A percentile compares a stretch with the other conserved stretches of the same genome.
Evolutionary conservation across 2,888 invertebrate genomes (phyloP).

Genomic region (Noctua janthe): DNA sequence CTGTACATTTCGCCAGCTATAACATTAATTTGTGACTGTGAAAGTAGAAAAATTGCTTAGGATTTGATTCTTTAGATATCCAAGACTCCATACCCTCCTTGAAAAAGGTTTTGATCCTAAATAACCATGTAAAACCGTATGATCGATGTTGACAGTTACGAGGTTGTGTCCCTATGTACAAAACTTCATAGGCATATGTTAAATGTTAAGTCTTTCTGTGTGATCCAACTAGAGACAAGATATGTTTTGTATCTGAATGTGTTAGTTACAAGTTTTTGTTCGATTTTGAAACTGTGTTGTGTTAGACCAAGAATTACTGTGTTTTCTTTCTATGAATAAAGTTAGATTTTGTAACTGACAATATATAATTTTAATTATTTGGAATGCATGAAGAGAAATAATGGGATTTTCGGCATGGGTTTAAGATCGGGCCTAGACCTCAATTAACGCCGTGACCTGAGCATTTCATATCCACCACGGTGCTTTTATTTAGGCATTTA

Average conservation of each 20-base stretch:
- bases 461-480: too few species aligned
- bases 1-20: not conserved
- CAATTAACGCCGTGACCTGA: too few species aligned
- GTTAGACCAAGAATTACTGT: slow-evolving; percentile 51
- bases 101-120: not conserved
- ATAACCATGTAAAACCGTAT: not conserved
- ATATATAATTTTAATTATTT: slow-evolving; percentile 52
- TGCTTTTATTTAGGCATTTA: too few species aligned
- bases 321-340: slow-evolving; percentile 72
- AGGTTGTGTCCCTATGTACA: not conserved
- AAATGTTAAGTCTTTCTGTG: slow-evolving; percentile 5
- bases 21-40: not conserved
- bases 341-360: slow-evolving; percentile 72
- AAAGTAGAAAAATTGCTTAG: not conserved
- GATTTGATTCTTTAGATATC: not conserved
- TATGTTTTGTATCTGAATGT: slow-evolving; percentile 1
- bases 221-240: not conserved
- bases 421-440: not conserved
- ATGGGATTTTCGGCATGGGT: not conserved
- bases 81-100: not conserved
- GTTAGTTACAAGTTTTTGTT: slow-evolving; percentile 19
- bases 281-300: slow-evolving; percentile 43
- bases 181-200: not conserved
- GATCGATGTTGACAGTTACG: not conserved
- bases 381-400: not conserved